These are phyloP conservation scores for Antheraea yamamai DNA, from an alignment of 2,888 invertebrate species.

Conservation along the genomic window DNA sequence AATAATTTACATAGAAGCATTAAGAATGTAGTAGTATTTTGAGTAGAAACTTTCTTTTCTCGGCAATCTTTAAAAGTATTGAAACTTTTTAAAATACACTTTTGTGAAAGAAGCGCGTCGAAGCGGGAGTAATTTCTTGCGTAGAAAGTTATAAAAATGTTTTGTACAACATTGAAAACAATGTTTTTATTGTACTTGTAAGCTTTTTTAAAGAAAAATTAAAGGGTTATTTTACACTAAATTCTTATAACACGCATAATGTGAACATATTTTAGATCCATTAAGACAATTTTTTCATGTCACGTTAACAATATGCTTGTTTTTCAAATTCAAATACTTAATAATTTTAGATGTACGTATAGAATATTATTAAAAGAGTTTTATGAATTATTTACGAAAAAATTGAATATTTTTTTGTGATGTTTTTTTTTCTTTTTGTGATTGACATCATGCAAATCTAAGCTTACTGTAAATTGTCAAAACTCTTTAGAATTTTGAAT, in stretches of 20 bases:
- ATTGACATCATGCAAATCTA: too few species aligned
- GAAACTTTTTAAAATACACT: background rate
- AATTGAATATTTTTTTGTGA: too few species aligned
- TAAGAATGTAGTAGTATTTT: background rate
- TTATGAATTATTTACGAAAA: too few species aligned
- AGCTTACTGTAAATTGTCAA: too few species aligned
- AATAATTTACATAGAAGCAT: background rate
- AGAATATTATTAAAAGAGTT: too few species aligned
- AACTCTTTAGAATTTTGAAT: too few species aligned
- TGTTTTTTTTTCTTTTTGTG: too few species aligned
- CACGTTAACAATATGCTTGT: too few species aligned
- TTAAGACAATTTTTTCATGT: too few species aligned
- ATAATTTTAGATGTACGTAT: too few species aligned
- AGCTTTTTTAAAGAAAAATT: background rate
- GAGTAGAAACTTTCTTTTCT: background rate
- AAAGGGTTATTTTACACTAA: background rate
- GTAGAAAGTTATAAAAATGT: background rate
- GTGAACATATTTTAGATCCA: too few species aligned
- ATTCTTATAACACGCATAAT: background rate
- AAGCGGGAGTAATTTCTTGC: background rate
- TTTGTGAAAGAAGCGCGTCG: background rate
- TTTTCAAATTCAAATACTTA: too few species aligned
- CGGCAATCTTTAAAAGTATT: background rate
- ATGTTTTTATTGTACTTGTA: background rate
- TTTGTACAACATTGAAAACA: background rate